These are phyloP conservation scores for Neoitamus cyanurus DNA, from an alignment of 2,888 invertebrate genomes.

Conservation along the genomic window DNA sequence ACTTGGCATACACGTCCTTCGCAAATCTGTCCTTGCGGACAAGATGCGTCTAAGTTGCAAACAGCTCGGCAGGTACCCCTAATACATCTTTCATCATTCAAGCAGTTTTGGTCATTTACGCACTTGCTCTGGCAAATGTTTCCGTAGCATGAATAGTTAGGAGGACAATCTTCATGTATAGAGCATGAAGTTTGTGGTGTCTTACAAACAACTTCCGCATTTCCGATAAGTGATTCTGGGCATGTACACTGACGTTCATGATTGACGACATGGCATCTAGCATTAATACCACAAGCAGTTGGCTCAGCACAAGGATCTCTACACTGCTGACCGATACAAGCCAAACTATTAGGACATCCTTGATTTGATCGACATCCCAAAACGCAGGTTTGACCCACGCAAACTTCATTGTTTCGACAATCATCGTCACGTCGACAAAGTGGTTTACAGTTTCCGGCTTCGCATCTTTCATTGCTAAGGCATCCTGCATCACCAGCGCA, in stretches of 20 bases:
- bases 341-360: slow-evolving; percentile 77
- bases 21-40: slow-evolving; percentile 85
- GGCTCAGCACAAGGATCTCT: slow-evolving; percentile 79
- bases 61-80: slow-evolving; percentile 84
- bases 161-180: slow-evolving; percentile 75
- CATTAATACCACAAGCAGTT: slow-evolving; percentile 86
- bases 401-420: slow-evolving; percentile 88
- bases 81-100: slow-evolving; percentile 87
- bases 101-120: slow-evolving; percentile 82
- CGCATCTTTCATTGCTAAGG: slow-evolving; percentile 78
- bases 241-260: slow-evolving; percentile 83
- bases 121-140: slow-evolving; percentile 83
- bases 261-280: slow-evolving; percentile 76
- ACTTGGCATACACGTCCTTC: slow-evolving; percentile 86
- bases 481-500: slow-evolving; percentile 83
- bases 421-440: slow-evolving; percentile 86
- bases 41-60: slow-evolving; percentile 87
- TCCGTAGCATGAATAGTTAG: slow-evolving; percentile 80
- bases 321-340: slow-evolving; percentile 85
- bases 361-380: slow-evolving; percentile 84
- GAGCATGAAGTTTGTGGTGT: slow-evolving; percentile 75
- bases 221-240: slow-evolving; percentile 77
- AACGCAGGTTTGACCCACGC: slow-evolving; percentile 81
- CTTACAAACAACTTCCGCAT: slow-evolving; percentile 79
- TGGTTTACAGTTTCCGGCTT: slow-evolving; percentile 82